phyloP scores from a whole-genome alignment of 2,113 vertebrate genomes.

The Cephalopterus ornatus region DNA sequence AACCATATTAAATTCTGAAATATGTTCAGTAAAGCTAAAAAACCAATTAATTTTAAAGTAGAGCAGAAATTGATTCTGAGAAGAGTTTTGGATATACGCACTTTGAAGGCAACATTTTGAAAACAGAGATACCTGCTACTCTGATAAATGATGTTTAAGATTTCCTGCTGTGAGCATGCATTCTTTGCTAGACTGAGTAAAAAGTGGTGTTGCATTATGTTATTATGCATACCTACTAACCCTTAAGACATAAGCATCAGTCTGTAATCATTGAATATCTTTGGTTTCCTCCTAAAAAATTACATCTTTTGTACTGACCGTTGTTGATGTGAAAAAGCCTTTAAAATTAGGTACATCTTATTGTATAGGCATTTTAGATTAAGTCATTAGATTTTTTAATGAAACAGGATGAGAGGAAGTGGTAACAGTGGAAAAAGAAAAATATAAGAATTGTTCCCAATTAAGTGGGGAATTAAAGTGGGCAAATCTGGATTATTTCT shows the following conservation, averaged over 20 bases:
- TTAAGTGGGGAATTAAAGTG: neutral
- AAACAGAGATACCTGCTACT: neutral
- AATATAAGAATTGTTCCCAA: neutral
- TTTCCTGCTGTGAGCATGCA: neutral
- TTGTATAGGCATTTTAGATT: neutral
- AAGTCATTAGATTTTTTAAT: neutral
- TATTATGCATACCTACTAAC: neutral
- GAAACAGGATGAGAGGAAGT: neutral
- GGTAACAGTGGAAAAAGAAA: slow-evolving; percentile 6
- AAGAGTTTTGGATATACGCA: neutral
- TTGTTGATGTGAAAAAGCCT: neutral
- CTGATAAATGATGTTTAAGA: neutral
- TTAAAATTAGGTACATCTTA: neutral
- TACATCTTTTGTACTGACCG: fast-evolving
- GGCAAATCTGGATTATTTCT: slow-evolving; percentile 48
- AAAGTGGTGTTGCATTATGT: neutral
- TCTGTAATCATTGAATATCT: neutral
- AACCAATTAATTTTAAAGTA: neutral
- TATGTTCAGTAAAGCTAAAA: neutral
- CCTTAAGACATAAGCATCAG: neutral
- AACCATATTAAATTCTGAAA: neutral
- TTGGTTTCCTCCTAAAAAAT: neutral
- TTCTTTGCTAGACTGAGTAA: neutral
- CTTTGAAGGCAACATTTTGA: neutral
- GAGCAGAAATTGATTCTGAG: neutral